These are phyloP conservation scores for Podotricha telesiphe DNA, from an alignment of 2,888 invertebrate genomes.

Conservation along the genomic window DNA sequence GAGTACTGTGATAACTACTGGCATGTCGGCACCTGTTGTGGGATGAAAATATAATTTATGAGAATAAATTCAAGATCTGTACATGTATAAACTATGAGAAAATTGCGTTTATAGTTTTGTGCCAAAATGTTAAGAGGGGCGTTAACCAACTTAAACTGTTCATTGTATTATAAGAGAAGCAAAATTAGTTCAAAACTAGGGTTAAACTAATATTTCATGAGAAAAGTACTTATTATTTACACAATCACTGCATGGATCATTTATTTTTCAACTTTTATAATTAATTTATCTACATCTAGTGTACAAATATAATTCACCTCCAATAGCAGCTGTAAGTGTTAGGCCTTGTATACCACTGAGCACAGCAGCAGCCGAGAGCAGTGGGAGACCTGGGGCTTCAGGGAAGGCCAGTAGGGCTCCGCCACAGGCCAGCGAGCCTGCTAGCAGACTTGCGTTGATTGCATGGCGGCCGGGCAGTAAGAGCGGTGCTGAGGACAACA, in stretches of 20 bases:
- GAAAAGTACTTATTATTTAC: too few species aligned
- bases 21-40: constrained; percentile 93
- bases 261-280: not conserved
- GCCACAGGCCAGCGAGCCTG: constrained; percentile 89
- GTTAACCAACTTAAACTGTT: too few species aligned
- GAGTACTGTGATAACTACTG: constrained; percentile 95
- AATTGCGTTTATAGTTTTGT: too few species aligned
- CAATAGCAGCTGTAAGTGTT: constrained; percentile 94
- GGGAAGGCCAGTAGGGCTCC: constrained; percentile 85
- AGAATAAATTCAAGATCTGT: too few species aligned
- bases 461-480: constrained; percentile 92
- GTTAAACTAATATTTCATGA: too few species aligned
- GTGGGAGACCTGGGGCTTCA: constrained; percentile 87
- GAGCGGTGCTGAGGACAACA: constrained; percentile 91
- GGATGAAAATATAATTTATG: not conserved
- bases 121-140: too few species aligned
- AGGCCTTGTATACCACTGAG: constrained; percentile 93
- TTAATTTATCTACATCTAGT: not conserved
- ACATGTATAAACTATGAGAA: too few species aligned
- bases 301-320: constrained; percentile 81
- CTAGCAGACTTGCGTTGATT: constrained; percentile 87
- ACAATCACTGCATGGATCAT: too few species aligned
- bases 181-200: too few species aligned
- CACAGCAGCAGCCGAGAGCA: constrained; percentile 89
- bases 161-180: too few species aligned